Base-by-base conservation (phyloP, 2,888 invertebrate genomes). In the Drosophila limbata region DNA sequence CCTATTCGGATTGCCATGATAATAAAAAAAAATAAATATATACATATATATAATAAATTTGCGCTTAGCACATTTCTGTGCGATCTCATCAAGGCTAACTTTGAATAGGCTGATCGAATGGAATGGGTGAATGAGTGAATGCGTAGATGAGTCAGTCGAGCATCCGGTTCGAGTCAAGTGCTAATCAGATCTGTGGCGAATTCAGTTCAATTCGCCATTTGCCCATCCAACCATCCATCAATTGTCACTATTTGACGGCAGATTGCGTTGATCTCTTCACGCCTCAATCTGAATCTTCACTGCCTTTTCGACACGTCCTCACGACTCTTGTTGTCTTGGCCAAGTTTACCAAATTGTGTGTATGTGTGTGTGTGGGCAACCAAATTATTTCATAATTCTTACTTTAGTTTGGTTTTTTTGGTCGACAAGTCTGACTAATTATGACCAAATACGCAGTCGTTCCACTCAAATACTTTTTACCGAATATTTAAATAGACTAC, bases 41-140 rank as follows among this genome's bases (percentile, higher is more conserved):
- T 25, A 25, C 5, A 25, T 25, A 21, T 21, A 21, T 21, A 21
- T 21, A 61, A 83, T 67, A 82, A 71, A 69, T 79, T 78, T 68
- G 73, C 76, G 81, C 77, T 84, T 83, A 86, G 67, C 88, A 83
- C 84, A 78, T 84, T 81, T 81, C 64, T 61, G 64, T 57, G 17
- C 51, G 52, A 51, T 35, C 60, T 25, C 25, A 63, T 63, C 83
- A 88, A 85, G 80, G 84, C 65, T 73, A 44, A 35, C 28, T 60
- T 44, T 64, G 55, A 52, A 66, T 66, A 65, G 65, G 47, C 35
- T 48, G 17, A 39, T 39, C 57, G 52, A 37, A 50, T 50, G 13
- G 48, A 4, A 4, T 48, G 37, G 28, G 48, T 28, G 28, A 28
- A 8, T 28, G 2, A 39, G 35, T 28, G 52, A 52, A 25, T 44